These are phyloP conservation scores for Momotus momota DNA, from an alignment of 2,797 vertebrate species.

Conservation along the genomic window DNA sequence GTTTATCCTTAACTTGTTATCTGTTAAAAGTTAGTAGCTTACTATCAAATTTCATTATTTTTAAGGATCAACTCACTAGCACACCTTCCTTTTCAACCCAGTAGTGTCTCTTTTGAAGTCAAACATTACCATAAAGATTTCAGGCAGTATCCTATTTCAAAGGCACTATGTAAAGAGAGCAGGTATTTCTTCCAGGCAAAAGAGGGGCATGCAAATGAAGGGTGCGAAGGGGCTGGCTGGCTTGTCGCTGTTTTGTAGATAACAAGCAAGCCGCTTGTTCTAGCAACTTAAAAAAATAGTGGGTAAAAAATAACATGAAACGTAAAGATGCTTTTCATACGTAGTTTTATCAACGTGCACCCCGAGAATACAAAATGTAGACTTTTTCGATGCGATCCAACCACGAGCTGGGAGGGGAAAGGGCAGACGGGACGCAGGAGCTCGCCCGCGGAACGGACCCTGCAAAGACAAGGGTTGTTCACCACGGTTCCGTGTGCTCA, in stretches of 20 bases:
- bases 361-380: neutral
- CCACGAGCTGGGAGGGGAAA: accelerated
- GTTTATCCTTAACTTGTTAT: neutral
- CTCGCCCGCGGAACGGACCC: accelerated
- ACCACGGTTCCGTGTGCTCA: accelerated
- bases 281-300: neutral
- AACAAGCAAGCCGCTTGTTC: neutral
- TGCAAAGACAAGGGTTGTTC: accelerated
- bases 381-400: neutral
- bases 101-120: neutral
- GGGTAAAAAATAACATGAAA: neutral
- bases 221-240: neutral
- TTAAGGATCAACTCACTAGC: neutral
- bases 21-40: neutral
- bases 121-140: neutral
- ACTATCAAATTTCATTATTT: neutral
- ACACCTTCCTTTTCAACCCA: neutral
- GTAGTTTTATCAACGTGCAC: neutral
- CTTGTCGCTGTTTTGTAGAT: neutral
- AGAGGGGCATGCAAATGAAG: neutral
- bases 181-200: neutral
- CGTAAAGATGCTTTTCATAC: neutral
- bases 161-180: neutral
- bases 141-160: neutral
- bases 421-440: neutral